These are phyloP conservation scores for Coregonus ussuriensis DNA, from an alignment of 2,797 vertebrate species.

Conservation along the genomic window DNA sequence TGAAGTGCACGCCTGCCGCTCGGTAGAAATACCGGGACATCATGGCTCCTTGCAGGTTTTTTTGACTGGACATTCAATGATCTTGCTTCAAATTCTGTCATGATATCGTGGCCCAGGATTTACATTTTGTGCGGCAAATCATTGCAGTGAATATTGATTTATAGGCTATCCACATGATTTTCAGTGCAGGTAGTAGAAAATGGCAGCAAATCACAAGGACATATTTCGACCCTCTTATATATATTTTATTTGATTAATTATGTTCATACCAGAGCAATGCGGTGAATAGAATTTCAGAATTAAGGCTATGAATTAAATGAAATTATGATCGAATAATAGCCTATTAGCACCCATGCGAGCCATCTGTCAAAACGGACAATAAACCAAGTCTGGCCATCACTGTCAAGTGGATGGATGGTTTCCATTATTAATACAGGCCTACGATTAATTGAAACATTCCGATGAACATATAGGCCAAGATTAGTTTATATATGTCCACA, in stretches of 20 bases:
- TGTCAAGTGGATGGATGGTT: not conserved
- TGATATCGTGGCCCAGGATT: not conserved
- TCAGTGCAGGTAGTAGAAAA: not conserved
- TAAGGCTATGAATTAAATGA: not conserved
- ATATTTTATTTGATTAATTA: not conserved
- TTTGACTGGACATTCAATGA: conserved; percentile 8
- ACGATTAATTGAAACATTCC: conserved; percentile 24
- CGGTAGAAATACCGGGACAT: conserved; percentile 11
- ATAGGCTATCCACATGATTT: not conserved
- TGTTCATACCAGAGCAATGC: not conserved
- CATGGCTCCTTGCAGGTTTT: conserved; percentile 27
- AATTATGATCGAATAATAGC: not conserved
- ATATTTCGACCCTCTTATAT: conserved; percentile 2
- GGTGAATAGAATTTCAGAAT: not conserved
- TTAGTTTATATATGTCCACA: conserved; percentile 45
- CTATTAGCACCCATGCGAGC: not conserved
- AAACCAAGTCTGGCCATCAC: conserved; percentile 5
- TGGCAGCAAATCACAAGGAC: conserved; percentile 1
- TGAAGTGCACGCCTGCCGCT: not conserved
- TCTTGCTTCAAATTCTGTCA: not conserved
- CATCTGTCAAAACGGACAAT: conserved; percentile 32
- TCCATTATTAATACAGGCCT: conserved; percentile 33
- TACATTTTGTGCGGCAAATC: not conserved
- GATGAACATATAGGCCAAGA: conserved; percentile 39
- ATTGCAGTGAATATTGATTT: not conserved